Evolutionary conservation across 2,113 vertebrate genomes (phyloP).

Genomic region (Upupa epops): DNA sequence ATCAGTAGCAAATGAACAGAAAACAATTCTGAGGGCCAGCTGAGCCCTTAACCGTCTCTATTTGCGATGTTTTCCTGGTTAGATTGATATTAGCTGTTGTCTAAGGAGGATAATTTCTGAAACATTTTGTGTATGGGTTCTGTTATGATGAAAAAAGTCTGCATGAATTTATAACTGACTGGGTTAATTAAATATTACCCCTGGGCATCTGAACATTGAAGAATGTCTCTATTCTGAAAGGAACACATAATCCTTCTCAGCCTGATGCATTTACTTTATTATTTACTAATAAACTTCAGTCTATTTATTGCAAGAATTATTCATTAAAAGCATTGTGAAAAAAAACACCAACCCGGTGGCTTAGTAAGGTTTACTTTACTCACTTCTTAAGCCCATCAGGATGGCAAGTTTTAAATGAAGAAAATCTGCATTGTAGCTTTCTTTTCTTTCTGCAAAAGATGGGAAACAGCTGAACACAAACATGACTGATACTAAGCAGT

Average conservation of each 20-base stretch:
- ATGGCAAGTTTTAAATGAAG: slow-evolving; percentile 58
- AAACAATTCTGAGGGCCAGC: background rate
- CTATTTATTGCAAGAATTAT: slow-evolving; percentile 45
- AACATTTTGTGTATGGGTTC: background rate
- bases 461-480: slow-evolving; percentile 29
- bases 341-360: background rate
- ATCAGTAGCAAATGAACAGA: background rate
- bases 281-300: slow-evolving; percentile 31
- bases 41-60: background rate
- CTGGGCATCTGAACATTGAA: background rate
- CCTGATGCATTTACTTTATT: background rate
- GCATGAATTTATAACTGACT: slow-evolving; percentile 17
- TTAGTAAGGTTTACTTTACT: slow-evolving; percentile 49
- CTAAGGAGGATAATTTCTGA: background rate
- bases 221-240: background rate
- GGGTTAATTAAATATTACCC: slow-evolving; percentile 50
- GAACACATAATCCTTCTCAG: background rate
- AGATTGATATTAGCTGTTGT: background rate
- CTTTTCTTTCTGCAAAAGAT: slow-evolving; percentile 22
- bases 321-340: background rate
- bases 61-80: background rate
- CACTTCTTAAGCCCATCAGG: slow-evolving; percentile 41
- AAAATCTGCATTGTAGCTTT: background rate
- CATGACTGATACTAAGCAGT: slow-evolving; percentile 1
- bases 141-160: slow-evolving; percentile 19